phyloP scores from a whole-genome alignment of 2,888 invertebrate genomes.

The Mystacides longicornis region DNA sequence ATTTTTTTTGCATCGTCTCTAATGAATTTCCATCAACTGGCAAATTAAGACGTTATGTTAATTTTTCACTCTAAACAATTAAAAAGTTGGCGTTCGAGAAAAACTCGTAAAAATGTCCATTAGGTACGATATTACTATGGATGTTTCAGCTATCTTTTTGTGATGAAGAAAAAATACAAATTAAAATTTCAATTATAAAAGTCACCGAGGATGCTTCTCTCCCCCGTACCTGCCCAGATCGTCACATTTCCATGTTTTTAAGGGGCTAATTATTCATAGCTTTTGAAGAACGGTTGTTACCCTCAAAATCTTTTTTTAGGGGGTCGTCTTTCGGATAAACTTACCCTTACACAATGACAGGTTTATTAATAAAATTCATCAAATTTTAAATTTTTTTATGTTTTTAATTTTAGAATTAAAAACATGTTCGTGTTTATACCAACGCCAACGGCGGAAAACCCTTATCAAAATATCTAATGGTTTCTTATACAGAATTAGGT shows the following conservation, averaged over 20 bases:
- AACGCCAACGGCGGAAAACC: neutral
- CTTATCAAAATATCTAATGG: neutral
- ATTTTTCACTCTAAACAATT: too few species aligned
- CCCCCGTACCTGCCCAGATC: neutral
- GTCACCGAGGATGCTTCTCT: neutral
- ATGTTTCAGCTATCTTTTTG: too few species aligned
- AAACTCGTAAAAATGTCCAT: too few species aligned
- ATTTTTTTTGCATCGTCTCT: too few species aligned
- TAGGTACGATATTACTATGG: too few species aligned
- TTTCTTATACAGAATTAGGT: neutral
- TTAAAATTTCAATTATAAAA: conserved; percentile 21
- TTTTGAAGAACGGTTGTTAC: conserved; percentile 12
- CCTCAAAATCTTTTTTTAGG: neutral
- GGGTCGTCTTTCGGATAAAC: too few species aligned
- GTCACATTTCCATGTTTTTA: conserved; percentile 5
- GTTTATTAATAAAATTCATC: neutral
- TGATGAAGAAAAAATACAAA: too few species aligned
- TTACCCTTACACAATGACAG: neutral
- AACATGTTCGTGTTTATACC: too few species aligned
- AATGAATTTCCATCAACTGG: too few species aligned
- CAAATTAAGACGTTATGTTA: too few species aligned
- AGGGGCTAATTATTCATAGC: conserved; percentile 22
- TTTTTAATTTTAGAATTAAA: neutral
- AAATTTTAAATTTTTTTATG: neutral
- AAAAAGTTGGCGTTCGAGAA: too few species aligned